Evolutionary conservation across 2,888 invertebrate species (phyloP), one percentile per base, ranked within the genome.

Genomic region (Machimus atricapillus): DNA sequence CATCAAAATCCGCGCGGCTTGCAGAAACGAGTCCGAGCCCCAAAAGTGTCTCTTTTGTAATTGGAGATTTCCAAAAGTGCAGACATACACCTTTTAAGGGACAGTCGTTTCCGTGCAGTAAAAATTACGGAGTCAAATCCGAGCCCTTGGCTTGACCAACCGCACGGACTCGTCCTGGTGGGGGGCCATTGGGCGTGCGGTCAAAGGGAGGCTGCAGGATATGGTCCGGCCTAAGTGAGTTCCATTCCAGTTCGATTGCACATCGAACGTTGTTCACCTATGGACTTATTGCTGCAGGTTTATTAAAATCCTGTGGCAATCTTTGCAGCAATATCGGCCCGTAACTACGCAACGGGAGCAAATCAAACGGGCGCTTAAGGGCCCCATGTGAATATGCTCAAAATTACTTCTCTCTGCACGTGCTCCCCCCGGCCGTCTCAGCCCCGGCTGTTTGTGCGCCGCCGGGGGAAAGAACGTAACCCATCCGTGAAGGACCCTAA

Each of bases 291-390:
- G 27, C 52, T 40, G 27, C 52, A 81, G 81, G 56, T 81, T 81
- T 81, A 81, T 81, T 81, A 81, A 81, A 81, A 81, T 81, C 52
- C 52, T 52, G 56, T 81, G 81, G 56, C 23, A 34, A 31, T 56
- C 52, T 52, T 56, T 56, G 23, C 14, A 34, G 52, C 56, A n/a
- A 56, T 81, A 34, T 52, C 7, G 56, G 27, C 31, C 34, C 7
- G 81, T 56, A 81, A 81, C 81, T 46, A 81, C n/a, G 52, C 43
- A 43, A 78, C 78, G 43, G 43, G 43, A 78, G n/a, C 78, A 78
- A 78, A 78, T 78, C 78, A 78, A 43, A 40, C 40, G 40, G 37
- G 43, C 43, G 43, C 37, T 78, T 43, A 78, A 78, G 43, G 27
- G 40, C 43, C 23, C 23, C 14, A 40, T 77, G 37, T 23, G 77